These are phyloP conservation scores for Hyppa rectilinea DNA, from an alignment of 2,888 invertebrate genomes.

Conservation along the genomic window DNA sequence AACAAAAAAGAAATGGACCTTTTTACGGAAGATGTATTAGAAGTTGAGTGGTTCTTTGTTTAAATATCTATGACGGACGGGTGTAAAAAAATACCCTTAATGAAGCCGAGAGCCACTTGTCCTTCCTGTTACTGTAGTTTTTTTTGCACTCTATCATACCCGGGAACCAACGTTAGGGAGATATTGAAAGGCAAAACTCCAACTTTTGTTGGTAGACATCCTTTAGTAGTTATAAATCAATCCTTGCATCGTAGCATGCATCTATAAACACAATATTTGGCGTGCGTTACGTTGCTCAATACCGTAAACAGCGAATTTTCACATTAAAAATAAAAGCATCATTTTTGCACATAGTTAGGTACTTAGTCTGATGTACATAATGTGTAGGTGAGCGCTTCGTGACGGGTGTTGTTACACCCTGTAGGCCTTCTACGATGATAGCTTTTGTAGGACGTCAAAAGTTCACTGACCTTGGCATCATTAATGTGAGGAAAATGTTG, in stretches of 20 bases:
- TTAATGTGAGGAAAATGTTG: neutral
- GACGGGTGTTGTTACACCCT: neutral
- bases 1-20: conserved; percentile 18
- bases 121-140: neutral
- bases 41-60: conserved; percentile 27
- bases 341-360: too few relatives aligned
- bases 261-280: neutral
- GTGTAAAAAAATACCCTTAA: neutral
- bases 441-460: neutral
- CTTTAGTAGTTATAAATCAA: too few relatives aligned
- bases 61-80: neutral
- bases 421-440: neutral
- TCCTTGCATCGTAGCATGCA: neutral
- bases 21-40: conserved; percentile 25
- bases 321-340: neutral
- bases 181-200: too few relatives aligned
- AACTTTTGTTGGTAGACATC: too few relatives aligned
- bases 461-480: too few relatives aligned
- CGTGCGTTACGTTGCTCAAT: neutral
- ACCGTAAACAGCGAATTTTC: neutral
- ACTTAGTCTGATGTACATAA: too few relatives aligned
- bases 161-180: neutral
- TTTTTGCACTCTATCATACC: neutral
- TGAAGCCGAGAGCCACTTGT: neutral
- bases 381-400: too few relatives aligned